phyloP scores from a whole-genome alignment of 2,888 invertebrate genomes.

The Drosophila stalkeri region DNA sequence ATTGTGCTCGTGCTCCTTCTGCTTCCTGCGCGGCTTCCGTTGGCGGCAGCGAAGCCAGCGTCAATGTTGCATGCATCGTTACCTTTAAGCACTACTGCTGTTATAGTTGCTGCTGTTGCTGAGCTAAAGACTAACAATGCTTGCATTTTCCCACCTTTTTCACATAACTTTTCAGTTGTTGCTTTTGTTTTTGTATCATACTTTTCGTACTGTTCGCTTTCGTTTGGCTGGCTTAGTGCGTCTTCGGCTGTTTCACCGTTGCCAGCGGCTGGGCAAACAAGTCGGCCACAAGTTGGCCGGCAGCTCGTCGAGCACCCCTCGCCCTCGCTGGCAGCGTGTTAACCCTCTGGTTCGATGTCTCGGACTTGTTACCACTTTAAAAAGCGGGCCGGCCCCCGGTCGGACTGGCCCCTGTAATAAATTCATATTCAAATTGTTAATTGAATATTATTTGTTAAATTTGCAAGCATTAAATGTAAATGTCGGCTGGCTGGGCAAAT shows the following conservation, averaged over 20 bases:
- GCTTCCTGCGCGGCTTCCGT: conserved; percentile 79
- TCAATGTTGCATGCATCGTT: conserved; percentile 78
- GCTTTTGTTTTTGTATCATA: conserved; percentile 30
- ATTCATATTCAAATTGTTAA: conserved; percentile 83
- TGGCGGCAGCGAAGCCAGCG: conserved; percentile 32
- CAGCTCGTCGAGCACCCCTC: conserved; percentile 59
- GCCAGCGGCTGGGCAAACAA: conserved; percentile 78
- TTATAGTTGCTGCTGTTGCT: conserved; percentile 8
- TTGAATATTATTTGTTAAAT: conserved; percentile 83
- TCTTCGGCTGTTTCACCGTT: conserved; percentile 34
- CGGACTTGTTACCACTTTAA: conserved; percentile 80
- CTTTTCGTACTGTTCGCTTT: conserved; percentile 17
- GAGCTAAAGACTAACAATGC: conserved; percentile 79
- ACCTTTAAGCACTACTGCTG: conserved; percentile 52
- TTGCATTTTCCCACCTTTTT: conserved; percentile 81
- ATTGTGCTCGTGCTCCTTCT: conserved; percentile 78
- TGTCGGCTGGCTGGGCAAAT: conserved; percentile 63
- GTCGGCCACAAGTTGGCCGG: conserved; percentile 70
- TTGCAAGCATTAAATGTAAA: conserved; percentile 81
- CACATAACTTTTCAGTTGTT: conserved; percentile 74
- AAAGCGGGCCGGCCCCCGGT: conserved; percentile 70
- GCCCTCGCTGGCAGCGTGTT: conserved; percentile 6
- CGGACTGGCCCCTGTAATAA: conserved; percentile 71
- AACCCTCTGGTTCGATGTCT: conserved; percentile 58
- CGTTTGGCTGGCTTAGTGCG: conserved; percentile 29